Percentiles rank a stretch among this genome's conserved stretches.
Evolutionary conservation across 2,888 invertebrate genomes (phyloP).

Genomic region (Ormyrus nitidulus): DNA sequence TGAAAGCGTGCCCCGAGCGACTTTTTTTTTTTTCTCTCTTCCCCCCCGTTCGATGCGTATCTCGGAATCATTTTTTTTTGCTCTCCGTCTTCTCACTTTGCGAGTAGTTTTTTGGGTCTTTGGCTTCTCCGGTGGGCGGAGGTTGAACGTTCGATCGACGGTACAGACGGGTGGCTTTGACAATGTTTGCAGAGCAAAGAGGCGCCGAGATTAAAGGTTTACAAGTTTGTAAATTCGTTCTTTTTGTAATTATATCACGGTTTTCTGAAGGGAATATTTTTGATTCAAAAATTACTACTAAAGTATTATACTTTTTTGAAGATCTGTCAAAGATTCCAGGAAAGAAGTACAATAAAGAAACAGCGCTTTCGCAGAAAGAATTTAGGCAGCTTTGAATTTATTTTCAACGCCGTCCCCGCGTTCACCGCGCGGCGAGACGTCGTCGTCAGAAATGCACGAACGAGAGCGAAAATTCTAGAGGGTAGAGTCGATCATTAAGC

Average conservation of each 20-base stretch:
- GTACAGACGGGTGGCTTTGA: neutral
- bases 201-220: constrained; percentile 3
- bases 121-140: neutral
- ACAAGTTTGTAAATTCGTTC: no score
- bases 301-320: no score
- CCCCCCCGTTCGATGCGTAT: neutral
- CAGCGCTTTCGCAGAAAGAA: no score
- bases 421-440: no score
- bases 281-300: no score
- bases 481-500: neutral
- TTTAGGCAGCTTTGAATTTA: no score
- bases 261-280: no score
- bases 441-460: neutral
- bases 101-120: neutral
- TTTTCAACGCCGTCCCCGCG: no score
- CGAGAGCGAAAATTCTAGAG: neutral
- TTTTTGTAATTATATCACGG: no score
- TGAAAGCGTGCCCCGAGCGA: constrained; percentile 4
- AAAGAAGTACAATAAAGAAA: no score
- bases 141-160: constrained; percentile 19
- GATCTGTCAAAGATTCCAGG: no score
- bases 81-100: neutral
- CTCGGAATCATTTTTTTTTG: neutral
- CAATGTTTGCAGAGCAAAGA: constrained; percentile 12
- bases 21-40: constrained; percentile 6